phyloP scores from a whole-genome alignment of 2,888 invertebrate species.

The Lasioglossum pauxillum region DNA sequence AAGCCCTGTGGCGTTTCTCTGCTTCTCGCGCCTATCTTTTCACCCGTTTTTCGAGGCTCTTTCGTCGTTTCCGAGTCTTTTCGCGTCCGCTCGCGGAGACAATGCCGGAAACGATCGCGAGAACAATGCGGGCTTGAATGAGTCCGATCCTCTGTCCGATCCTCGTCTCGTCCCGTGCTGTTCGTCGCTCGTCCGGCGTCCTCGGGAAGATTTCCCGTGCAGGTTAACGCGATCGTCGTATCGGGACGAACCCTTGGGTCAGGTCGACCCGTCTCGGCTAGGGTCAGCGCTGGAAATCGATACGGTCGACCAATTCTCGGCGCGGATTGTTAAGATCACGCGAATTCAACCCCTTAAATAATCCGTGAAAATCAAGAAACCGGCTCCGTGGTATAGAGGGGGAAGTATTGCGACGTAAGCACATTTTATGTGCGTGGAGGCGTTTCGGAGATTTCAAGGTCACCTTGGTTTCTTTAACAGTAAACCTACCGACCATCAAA shows the following conservation, averaged over 20 bases:
- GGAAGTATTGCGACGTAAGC: no score
- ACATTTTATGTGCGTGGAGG: no score
- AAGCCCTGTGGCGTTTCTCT: slow-evolving; percentile 68
- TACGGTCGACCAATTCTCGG: not conserved
- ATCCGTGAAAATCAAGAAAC: not conserved
- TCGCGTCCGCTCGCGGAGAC: slow-evolving; percentile 64
- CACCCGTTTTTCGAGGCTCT: slow-evolving; percentile 10
- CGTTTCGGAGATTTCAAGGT: no score
- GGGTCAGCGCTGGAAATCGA: not conserved
- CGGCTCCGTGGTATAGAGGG: no score
- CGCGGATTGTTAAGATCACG: not conserved
- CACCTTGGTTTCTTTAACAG: no score
- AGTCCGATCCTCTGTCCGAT: slow-evolving; percentile 45
- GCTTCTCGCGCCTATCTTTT: slow-evolving; percentile 29
- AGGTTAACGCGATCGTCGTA: not conserved
- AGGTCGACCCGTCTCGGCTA: not conserved
- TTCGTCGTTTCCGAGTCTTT: slow-evolving; percentile 55
- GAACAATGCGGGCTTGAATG: slow-evolving; percentile 76
- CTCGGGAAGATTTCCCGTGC: not conserved
- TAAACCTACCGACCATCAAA: no score
- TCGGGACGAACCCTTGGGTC: not conserved
- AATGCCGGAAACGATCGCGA: slow-evolving; percentile 73
- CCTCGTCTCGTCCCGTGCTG: not conserved
- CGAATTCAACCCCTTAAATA: not conserved
- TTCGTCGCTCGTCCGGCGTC: not conserved